phyloP scores from a whole-genome alignment of 2,797 vertebrate species.

The Vespertilio murinus region DNA sequence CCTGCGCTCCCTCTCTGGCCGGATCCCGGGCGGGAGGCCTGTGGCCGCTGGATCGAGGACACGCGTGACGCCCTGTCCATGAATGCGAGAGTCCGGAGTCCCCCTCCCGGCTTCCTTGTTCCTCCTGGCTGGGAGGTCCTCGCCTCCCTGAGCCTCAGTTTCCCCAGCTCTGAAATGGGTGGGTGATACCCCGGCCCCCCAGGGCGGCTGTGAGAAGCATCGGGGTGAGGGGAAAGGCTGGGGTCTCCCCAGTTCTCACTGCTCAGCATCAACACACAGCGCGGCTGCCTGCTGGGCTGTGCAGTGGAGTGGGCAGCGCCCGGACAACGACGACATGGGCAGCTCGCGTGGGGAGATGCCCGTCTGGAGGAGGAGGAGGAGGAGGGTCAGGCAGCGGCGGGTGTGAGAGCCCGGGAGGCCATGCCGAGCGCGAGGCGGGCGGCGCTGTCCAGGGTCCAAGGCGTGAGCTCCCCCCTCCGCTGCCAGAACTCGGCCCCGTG shows the following conservation, averaged over 20 bases:
- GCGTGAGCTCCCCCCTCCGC: too few relatives aligned
- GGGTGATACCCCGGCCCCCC: rapidly evolving
- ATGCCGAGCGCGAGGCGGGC: not conserved
- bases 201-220: not conserved
- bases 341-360: not conserved
- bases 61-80: rapidly evolving
- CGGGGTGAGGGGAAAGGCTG: rapidly evolving
- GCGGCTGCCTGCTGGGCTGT: rapidly evolving
- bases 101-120: rapidly evolving
- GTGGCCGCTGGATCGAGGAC: not conserved
- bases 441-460: too few relatives aligned
- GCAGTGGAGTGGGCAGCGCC: rapidly evolving
- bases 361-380: rapidly evolving
- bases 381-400: rapidly evolving
- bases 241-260: not conserved
- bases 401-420: not conserved
- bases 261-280: not conserved
- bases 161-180: not conserved
- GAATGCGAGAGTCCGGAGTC: rapidly evolving
- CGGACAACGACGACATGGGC: rapidly evolving
- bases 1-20: not conserved
- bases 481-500: rapidly evolving
- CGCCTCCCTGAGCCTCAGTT: not conserved
- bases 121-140: not conserved
- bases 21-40: not conserved